phyloP scores from a whole-genome alignment of 2,888 invertebrate species.

The Sisyra terminalis region DNA sequence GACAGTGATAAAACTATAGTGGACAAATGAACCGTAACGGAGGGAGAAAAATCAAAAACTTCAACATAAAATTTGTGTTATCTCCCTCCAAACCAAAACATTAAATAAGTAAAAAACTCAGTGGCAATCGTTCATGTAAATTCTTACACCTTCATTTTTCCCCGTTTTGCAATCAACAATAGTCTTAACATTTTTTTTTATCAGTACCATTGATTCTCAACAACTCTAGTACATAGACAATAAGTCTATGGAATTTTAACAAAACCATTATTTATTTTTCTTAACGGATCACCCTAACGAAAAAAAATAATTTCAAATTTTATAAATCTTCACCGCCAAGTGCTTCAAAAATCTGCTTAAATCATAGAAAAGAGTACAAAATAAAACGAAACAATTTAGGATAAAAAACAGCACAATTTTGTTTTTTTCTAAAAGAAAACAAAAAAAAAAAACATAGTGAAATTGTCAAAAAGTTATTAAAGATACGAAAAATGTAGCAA shows the following conservation, averaged over 20 bases:
- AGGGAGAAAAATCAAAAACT: conserved; percentile 6
- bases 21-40: conserved; percentile 6
- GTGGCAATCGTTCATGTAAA: conserved; percentile 1
- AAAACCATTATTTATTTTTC: neutral
- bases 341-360: conserved; percentile 9
- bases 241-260: neutral
- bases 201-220: too few species aligned
- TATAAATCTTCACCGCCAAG: conserved; percentile 8
- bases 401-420: too few species aligned
- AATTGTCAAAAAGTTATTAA: too few species aligned
- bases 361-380: conserved; percentile 9
- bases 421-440: neutral
- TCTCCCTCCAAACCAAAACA: conserved; percentile 3
- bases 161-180: too few species aligned
- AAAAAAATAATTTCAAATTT: neutral
- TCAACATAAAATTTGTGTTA: neutral
- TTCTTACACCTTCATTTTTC: too few species aligned
- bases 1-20: conserved; percentile 15
- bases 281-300: too few species aligned
- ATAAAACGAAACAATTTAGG: neutral
- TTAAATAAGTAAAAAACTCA: neutral
- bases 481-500: too few species aligned
- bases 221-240: too few species aligned
- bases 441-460: neutral
- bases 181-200: too few species aligned